Evolutionary conservation across 2,888 invertebrate species (phyloP), one percentile per base, ranked within the genome.

Genomic region (Lasioglossum oenotherae): DNA sequence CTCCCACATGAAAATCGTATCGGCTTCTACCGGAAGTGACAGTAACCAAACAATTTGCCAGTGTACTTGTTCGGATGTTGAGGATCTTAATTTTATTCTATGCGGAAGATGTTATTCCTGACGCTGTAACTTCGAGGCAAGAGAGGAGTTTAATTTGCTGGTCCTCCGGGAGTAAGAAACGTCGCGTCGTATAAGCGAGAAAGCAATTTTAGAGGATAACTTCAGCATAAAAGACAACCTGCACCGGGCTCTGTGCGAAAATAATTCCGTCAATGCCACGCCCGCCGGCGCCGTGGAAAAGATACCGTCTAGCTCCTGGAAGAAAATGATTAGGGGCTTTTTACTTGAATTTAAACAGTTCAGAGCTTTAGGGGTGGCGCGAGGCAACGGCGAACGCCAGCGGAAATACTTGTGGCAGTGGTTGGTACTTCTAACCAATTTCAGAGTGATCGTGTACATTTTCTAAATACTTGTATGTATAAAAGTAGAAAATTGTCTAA

Each of bases 271-370:
- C 60, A 78, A 23, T 49, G 78, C 44, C 74, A 71, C 73, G 84
- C 19, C 19, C 27, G 71, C 72, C 60, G 35, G 27, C 67, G 53
- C 60, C 67, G 80, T 79, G 74, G 49, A 53, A 81, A 81, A 82
- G 79, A 82, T 78, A 81, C 44, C 19, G 1, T 35, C 35, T 14
- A 74, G 23, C 19, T 35, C 35, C 31, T 31, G n/a, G 35, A 44
- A 35, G 14, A 57, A 77, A 64, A 75, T 73, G 91, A 90, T 92
- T 90, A 88, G 89, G 92, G 92, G 91, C 93, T 92, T 91, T 90
- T 90, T 91, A 92, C 90, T 92, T 92, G 89, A 93, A 93, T 92
- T 92, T 91, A 88, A 89, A 53, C 41, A 38, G 23, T 53, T 53
- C 6, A n/a, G 53, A 0, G 23, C 10, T 53, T 53, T 53, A 10